Evolutionary conservation across 2,113 vertebrate species (phyloP).

Genomic region (Ochotona curzoniae): DNA sequence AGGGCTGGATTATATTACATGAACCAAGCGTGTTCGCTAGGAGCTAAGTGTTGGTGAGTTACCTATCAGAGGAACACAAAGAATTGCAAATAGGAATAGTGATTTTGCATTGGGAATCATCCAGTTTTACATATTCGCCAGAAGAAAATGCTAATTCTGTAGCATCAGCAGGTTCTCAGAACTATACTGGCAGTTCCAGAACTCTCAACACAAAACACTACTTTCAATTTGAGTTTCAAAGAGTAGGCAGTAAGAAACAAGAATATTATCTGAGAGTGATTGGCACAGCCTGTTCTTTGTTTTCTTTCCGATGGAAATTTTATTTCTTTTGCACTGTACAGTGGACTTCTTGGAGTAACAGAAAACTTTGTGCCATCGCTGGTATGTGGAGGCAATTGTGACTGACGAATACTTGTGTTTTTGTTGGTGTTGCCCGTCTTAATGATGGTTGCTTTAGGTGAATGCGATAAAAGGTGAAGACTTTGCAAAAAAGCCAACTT

Average conservation of each 20-base stretch:
- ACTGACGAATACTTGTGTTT: neutral
- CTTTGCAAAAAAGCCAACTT: neutral
- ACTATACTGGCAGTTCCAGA: neutral
- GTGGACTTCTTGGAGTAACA: neutral
- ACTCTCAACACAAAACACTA: neutral
- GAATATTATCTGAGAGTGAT: neutral
- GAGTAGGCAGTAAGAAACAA: neutral
- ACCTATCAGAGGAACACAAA: neutral
- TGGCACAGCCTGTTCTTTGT: neutral
- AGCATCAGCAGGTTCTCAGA: neutral
- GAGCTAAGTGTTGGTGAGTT: neutral
- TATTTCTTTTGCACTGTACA: neutral
- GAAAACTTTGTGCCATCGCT: neutral
- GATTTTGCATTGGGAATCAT: neutral
- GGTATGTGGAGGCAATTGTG: neutral
- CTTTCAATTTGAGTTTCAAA: constrained; percentile 46
- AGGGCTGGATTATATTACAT: constrained; percentile 20
- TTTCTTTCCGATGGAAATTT: neutral
- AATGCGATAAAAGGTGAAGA: neutral
- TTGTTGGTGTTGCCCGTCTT: neutral
- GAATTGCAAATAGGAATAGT: neutral
- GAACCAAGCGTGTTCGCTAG: neutral
- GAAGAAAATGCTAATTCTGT: neutral
- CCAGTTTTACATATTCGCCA: constrained; percentile 15
- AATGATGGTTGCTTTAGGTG: neutral